Base-by-base conservation (phyloP, 2,797 vertebrate genomes). In the Erpetoichthys calabaricus region DNA sequence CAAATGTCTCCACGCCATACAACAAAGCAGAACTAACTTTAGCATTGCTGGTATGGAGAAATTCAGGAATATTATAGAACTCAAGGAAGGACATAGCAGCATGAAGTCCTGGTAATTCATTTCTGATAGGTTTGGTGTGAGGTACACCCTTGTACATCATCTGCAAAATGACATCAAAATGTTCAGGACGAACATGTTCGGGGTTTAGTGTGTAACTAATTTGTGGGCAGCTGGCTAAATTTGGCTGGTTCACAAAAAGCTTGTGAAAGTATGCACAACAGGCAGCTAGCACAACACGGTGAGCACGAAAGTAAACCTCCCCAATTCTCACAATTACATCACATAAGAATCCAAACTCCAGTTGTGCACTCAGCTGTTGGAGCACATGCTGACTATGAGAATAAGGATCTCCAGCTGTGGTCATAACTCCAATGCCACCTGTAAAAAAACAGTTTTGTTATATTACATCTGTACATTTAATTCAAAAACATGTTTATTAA, bases 311-410 rank as follows among this genome's bases (percentile, higher is more conserved):
- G 7, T 47, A 43, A 1, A 58, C 60, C 3, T 50, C 56, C 1
- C 60, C 60, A 44, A 62, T 46, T 5, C 9, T 45, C 4, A 62
- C 56, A 5, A 54, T 47, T 4, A 46, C 53, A 46, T 62, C 60
- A 7, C 60, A 62, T n/a, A 62, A 52, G 56, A 62, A 62, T 42
- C 60, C 60, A 5, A 54, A 54, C 5, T 58, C 57, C 46, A 62
- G 45, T 44, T 62, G 60, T 2, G 45, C 52, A 9, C 47, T 42
- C 46, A 62, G 42, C 46, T 58, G 60, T 8, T 44, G 51, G 45
- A 62, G 7, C 5, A 62, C 60, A 3, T 58, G 52, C 7, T 54
- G 51, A 4, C 56, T 47, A 57, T 62, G 60, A n/a, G 56, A 25
- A 25, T 25, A 25, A 25, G 25, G 25, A 25, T 2, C 25, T 25